These are phyloP conservation scores for Podarcis muralis DNA, from an alignment of 2,113 vertebrate species.

Conservation along the genomic window DNA sequence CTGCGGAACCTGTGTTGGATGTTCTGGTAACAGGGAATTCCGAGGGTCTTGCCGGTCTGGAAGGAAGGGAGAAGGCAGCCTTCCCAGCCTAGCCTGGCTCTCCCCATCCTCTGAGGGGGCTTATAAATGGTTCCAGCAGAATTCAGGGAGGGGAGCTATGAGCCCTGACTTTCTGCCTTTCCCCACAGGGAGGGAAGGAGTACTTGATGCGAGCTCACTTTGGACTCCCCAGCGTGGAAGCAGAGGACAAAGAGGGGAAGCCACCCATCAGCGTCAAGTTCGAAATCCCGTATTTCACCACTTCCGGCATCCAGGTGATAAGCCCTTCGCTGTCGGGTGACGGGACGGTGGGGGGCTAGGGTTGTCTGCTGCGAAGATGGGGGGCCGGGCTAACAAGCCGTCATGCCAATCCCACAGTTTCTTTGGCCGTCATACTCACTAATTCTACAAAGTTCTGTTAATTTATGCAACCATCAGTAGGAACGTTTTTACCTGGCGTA, in stretches of 20 bases:
- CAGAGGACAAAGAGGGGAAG: slow-evolving; percentile 97
- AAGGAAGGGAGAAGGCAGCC: too few species aligned
- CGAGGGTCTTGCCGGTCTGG: too few species aligned
- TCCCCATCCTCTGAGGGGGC: too few species aligned
- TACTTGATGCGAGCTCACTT: slow-evolving; percentile 98
- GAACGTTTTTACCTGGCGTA: too few species aligned
- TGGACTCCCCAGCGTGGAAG: slow-evolving; percentile 95
- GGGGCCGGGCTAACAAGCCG: too few species aligned
- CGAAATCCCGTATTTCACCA: slow-evolving; percentile 98
- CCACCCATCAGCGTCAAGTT: slow-evolving; percentile 98
- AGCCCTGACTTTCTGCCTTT: background rate
- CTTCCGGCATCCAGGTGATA: slow-evolving; percentile 95
- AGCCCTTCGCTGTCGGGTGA: rapidly evolving
- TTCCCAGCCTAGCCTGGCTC: too few species aligned
- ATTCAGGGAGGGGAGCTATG: too few species aligned
- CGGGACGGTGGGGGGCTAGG: background rate
- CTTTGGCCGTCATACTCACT: too few species aligned
- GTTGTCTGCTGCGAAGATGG: background rate
- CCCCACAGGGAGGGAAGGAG: slow-evolving; percentile 91
- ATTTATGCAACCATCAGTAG: too few species aligned
- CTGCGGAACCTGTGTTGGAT: too few species aligned
- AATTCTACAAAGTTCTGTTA: background rate
- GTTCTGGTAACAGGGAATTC: too few species aligned
- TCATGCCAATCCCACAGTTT: background rate
- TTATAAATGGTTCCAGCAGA: background rate